Evolutionary conservation across 1,140 invertebrate species (phyloP).

Genomic region (Nylanderia fulva): DNA sequence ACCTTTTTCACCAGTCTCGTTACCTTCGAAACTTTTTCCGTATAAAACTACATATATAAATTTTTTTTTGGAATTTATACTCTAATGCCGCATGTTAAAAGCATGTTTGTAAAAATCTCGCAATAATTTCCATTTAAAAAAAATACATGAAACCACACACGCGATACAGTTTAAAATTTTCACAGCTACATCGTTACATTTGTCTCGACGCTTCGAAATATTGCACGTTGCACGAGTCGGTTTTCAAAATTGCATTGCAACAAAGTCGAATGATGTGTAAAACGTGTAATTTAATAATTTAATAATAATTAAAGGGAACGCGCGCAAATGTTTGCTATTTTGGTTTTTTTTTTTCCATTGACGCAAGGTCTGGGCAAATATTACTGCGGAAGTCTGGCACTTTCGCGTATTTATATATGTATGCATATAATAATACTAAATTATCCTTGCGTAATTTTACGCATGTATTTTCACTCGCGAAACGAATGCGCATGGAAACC

Average conservation of each 20-base stretch:
- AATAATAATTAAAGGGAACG: constrained; percentile 43
- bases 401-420: not conserved
- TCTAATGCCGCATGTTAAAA: not conserved
- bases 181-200: constrained; percentile 9
- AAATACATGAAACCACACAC: not conserved
- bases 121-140: not conserved
- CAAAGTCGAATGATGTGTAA: not conserved
- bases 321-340: constrained; percentile 13
- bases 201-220: not conserved
- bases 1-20: constrained; percentile 20
- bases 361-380: constrained; percentile 33
- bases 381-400: constrained; percentile 14
- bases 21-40: constrained; percentile 47
- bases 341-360: constrained; percentile 6
- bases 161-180: constrained; percentile 14
- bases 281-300: constrained; percentile 43
- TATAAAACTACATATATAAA: not conserved
- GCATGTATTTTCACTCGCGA: constrained; percentile 33
- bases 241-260: constrained; percentile 23
- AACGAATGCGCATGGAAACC: constrained; percentile 29
- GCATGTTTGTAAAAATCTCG: not conserved
- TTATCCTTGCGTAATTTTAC: constrained; percentile 14
- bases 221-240: not conserved
- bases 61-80: not conserved
- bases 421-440: not conserved